A percentile compares a stretch with the other conserved stretches of the same genome.
phyloP scores from a whole-genome alignment of 2,888 invertebrate species.

The Sicus ferrugineus region DNA sequence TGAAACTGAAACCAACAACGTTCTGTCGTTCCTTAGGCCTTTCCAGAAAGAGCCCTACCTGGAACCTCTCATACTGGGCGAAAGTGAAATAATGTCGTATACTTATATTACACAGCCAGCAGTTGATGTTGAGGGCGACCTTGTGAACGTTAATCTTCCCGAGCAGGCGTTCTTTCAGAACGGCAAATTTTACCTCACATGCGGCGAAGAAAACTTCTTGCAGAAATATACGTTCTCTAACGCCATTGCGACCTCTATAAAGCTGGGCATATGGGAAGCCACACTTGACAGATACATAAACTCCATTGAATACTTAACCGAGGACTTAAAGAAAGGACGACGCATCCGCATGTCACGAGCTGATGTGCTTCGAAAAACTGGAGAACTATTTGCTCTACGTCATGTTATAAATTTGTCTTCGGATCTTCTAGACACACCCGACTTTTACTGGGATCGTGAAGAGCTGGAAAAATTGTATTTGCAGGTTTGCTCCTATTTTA shows the following conservation, averaged over 20 bases:
- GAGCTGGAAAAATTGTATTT: conserved; percentile 85
- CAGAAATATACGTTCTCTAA: conserved; percentile 96
- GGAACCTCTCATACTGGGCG: conserved; percentile 72
- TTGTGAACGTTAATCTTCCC: conserved; percentile 55
- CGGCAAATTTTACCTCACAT: conserved; percentile 59
- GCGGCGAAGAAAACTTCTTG: conserved; percentile 70
- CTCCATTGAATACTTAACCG: conserved; percentile 81
- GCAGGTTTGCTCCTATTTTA: conserved; percentile 83
- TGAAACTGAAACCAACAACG: conserved; percentile 79
- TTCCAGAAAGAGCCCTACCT: conserved; percentile 78
- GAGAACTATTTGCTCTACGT: conserved; percentile 86
- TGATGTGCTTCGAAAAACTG: conserved; percentile 78
- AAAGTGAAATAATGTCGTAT: conserved; percentile 86
- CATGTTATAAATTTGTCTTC: conserved; percentile 93
- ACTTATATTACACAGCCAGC: conserved; percentile 66
- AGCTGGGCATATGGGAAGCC: conserved; percentile 93
- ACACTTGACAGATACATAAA: conserved; percentile 84
- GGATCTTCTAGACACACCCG: conserved; percentile 92
- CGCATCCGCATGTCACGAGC: conserved; percentile 70
- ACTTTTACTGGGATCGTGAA: conserved; percentile 98
- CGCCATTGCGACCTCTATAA: conserved; percentile 91
- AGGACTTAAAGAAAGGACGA: conserved; percentile 79
- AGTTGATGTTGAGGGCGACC: conserved; percentile 62
- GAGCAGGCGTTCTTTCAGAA: conserved; percentile 61
- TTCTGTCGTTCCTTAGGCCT: conserved; percentile 76